Percentiles rank a stretch among this genome's conserved stretches.
phyloP scores from a whole-genome alignment of 2,113 vertebrate species.

The Enhydra lutris region DNA sequence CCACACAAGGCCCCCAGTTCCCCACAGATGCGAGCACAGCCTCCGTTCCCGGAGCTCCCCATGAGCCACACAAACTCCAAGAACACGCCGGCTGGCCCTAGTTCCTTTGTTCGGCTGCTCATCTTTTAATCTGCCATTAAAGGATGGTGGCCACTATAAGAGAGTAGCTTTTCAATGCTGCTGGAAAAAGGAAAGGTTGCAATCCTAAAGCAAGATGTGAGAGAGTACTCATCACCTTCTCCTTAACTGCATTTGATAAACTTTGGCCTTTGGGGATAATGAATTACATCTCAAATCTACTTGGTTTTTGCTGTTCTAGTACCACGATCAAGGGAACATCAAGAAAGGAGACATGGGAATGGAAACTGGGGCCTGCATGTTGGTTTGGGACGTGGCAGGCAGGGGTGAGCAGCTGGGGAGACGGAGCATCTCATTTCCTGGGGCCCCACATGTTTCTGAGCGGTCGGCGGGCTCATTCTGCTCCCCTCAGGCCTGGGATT shows the following conservation, averaged over 20 bases:
- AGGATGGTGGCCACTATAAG: background rate
- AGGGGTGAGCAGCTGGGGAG: constrained; percentile 45
- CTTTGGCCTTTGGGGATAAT: background rate
- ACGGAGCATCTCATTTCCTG: constrained; percentile 46
- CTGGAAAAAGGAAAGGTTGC: background rate
- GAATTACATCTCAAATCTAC: background rate
- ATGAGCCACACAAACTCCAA: background rate
- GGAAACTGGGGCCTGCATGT: background rate
- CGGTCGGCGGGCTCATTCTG: constrained; percentile 73
- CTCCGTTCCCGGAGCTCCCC: accelerated
- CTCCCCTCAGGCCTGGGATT: constrained; percentile 53
- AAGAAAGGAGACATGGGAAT: background rate
- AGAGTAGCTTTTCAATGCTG: background rate
- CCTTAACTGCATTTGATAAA: background rate
- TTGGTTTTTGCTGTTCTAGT: background rate
- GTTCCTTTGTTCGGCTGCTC: background rate
- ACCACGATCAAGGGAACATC: background rate
- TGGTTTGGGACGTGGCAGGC: constrained; percentile 28
- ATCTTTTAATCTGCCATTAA: background rate
- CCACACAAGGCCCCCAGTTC: accelerated
- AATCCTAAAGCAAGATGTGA: background rate
- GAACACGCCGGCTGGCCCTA: background rate
- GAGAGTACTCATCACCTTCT: background rate
- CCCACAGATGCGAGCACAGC: accelerated
- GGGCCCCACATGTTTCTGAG: constrained; percentile 24